Evolutionary conservation across 2,797 vertebrate species (phyloP).

Genomic region (Cynopterus sphinx): DNA sequence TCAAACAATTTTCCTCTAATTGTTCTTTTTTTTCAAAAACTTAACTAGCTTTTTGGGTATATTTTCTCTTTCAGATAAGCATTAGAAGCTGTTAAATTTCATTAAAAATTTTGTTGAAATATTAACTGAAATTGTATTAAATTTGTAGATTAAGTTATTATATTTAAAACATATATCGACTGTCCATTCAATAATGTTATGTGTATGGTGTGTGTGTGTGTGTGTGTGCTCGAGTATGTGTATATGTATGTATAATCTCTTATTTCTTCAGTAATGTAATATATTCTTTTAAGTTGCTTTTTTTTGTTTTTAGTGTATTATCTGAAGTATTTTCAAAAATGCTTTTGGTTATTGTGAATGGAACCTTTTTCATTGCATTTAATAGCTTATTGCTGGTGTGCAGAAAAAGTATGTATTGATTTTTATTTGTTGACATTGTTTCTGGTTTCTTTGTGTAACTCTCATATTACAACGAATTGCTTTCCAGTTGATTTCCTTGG

Average conservation of each 20-base stretch:
- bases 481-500: conserved; percentile 39
- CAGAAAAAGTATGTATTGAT: conserved; percentile 1
- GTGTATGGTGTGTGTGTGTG: background rate
- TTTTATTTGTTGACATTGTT: conserved; percentile 43
- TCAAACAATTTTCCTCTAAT: background rate
- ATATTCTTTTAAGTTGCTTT: background rate
- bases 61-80: background rate
- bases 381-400: background rate
- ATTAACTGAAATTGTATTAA: background rate
- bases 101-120: background rate
- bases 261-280: background rate
- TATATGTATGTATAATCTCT: background rate
- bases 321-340: background rate
- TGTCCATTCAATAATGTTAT: background rate
- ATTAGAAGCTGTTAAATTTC: background rate
- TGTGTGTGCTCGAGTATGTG: background rate
- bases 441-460: conserved; percentile 5
- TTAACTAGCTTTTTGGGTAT: background rate
- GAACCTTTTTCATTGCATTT: background rate
- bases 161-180: background rate
- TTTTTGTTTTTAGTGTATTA: background rate
- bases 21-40: background rate
- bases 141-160: background rate
- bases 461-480: conserved; percentile 26
- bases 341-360: background rate